Conservation (phyloP, 2,113 vertebrate species). For the Mastomys natalensis region DNA sequence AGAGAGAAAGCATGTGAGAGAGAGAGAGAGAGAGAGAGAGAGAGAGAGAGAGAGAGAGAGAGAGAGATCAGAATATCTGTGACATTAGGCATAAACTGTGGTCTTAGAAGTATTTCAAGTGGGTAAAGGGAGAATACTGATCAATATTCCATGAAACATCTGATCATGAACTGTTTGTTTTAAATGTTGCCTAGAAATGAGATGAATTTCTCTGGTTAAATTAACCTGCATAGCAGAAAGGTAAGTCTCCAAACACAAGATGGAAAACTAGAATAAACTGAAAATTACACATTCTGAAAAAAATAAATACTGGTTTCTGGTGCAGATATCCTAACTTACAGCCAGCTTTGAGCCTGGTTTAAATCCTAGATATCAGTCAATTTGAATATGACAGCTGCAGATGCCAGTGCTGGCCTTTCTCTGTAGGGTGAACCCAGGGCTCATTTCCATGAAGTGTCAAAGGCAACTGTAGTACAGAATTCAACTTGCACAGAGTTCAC, state of each 20-base stretch:
- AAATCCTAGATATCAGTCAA: neutral
- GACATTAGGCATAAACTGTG: neutral
- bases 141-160: conserved; percentile 77
- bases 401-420: neutral
- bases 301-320: conserved; percentile 42
- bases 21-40: too few species aligned
- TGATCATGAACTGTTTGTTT: conserved; percentile 82
- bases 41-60: neutral
- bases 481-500: neutral
- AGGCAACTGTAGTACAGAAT: neutral
- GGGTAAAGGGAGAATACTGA: too few species aligned
- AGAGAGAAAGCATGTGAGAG: neutral
- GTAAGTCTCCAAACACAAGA: conserved; percentile 73
- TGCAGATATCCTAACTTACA: conserved; percentile 56
- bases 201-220: conserved; percentile 86
- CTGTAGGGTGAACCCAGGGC: too few species aligned
- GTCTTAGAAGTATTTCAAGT: neutral
- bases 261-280: conserved; percentile 63
- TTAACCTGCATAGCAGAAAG: conserved; percentile 81
- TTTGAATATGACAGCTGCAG: neutral
- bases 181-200: conserved; percentile 83
- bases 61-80: neutral
- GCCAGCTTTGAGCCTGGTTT: conserved; percentile 73
- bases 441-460: neutral
- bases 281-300: conserved; percentile 78